Conservation (phyloP, 2,888 invertebrate species). For the Andrena dorsata region DNA sequence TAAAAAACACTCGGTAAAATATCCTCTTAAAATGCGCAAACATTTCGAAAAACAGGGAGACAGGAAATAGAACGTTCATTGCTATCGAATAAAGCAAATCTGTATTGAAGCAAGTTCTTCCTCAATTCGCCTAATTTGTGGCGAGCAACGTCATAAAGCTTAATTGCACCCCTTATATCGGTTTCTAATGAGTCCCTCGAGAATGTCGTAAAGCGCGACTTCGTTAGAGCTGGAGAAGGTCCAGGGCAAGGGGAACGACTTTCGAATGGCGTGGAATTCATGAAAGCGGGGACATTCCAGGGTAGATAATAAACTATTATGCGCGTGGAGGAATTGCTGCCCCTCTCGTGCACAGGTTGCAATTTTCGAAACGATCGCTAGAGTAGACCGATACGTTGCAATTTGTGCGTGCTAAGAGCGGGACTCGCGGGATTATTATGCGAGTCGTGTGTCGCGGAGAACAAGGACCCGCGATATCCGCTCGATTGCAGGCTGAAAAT, state of each 20-base stretch:
- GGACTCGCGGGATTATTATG: slow-evolving; percentile 62
- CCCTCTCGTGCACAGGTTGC: slow-evolving; percentile 19
- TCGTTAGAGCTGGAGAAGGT: not conserved
- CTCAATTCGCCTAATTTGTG: slow-evolving; percentile 40
- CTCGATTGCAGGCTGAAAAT: slow-evolving; percentile 45
- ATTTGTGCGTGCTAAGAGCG: slow-evolving; percentile 63
- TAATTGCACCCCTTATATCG: slow-evolving; percentile 58
- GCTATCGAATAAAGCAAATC: not conserved
- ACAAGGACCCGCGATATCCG: slow-evolving; percentile 22
- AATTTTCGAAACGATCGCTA: slow-evolving; percentile 62
- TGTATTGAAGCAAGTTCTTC: slow-evolving; percentile 30
- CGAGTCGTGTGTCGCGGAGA: slow-evolving; percentile 51
- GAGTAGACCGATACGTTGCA: slow-evolving; percentile 48
- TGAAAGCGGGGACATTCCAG: slow-evolving; percentile 25
- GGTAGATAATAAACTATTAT: slow-evolving; percentile 58
- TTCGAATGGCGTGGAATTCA: slow-evolving; percentile 27
- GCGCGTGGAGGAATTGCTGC: slow-evolving; percentile 5
- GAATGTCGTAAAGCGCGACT: slow-evolving; percentile 29
- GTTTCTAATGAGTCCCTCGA: slow-evolving; percentile 44
- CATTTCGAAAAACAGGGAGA: not conserved
- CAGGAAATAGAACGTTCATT: slow-evolving; percentile 8
- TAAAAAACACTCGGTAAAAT: not conserved
- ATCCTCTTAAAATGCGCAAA: not conserved
- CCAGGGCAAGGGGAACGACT: slow-evolving; percentile 11
- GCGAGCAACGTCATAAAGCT: slow-evolving; percentile 41